Base-by-base conservation (phyloP, 2,113 vertebrate genomes). In the Psittacula cyanocephala region DNA sequence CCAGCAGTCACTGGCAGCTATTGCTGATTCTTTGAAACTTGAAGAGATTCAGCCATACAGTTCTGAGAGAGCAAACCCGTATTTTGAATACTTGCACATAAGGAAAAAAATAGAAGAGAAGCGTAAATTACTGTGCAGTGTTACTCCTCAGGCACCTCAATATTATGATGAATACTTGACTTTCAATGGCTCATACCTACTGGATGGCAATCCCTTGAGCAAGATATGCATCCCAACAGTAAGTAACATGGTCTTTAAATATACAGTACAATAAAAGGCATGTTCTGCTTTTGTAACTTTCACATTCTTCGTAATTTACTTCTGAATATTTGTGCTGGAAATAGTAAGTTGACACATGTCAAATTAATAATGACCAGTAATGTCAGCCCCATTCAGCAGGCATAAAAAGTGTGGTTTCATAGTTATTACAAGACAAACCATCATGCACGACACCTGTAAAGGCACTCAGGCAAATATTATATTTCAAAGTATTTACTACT, bases 131-230 rank as follows among this genome's bases (percentile, higher is more conserved):
- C 81, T 99, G 71, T 99, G 99, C 97, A 99, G 99, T 47, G 99
- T 99, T 88, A 99, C 98, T 70, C 99, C 99, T 52, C 99, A 99
- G 94, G 99, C 99, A 18, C 99, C 99, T 52, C 99, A 99, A 93
- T 99, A 99, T 98, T 99, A 99, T 1, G 99, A 99, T 60, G 99
- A 99, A 72, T 99, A 99, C 25, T 99, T 99, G 92, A 99, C 99
- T 33, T 99, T 99, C 97, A 99, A 99, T 59, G 99, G 99, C 68
- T 99, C 99, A 8, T 99, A 99, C 97, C 98, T 99, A 55, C 95
- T 99, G 81, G 99, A 99, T 84, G 99, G 99, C 95, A 99, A 99
- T 95, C 99, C 99, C 11, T 98, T 99, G 96, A 99, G 99, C 98
- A 99, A 99, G 97, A 99, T 99, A 91, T 99, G 99, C 91, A 99